Percentiles rank a stretch among this genome's conserved stretches.
These are phyloP conservation scores for Sylvilagus bachmani DNA, from an alignment of 2,113 vertebrate species.

Conservation along the genomic window DNA sequence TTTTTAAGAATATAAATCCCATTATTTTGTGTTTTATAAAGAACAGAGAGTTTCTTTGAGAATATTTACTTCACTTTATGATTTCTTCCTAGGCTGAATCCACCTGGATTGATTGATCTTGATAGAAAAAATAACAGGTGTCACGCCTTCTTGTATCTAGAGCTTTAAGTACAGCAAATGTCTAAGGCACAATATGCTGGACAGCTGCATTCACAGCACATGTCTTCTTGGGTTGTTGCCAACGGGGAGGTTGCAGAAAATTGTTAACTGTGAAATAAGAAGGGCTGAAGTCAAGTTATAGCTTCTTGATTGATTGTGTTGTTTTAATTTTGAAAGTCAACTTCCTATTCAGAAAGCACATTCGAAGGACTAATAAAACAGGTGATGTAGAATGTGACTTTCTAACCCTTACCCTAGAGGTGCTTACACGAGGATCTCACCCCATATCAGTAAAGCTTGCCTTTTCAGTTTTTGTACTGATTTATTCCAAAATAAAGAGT, in stretches of 20 bases:
- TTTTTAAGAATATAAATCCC: not conserved
- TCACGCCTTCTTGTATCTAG: not conserved
- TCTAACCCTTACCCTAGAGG: not conserved
- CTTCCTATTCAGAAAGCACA: not conserved
- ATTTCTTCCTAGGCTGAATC: conserved; percentile 22
- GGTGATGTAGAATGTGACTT: not conserved
- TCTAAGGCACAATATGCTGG: not conserved
- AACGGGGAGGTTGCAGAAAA: not conserved
- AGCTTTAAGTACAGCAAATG: not conserved
- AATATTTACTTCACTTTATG: not conserved
- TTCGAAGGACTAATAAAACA: not conserved
- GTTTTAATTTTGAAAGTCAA: not conserved
- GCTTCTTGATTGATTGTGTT: not conserved
- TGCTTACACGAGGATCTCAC: not conserved
- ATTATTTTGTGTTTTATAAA: conserved; percentile 12
- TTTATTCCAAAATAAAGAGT: not conserved
- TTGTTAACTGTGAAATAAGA: not conserved
- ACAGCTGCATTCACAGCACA: not conserved
- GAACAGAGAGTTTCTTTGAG: not conserved
- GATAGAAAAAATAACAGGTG: not conserved
- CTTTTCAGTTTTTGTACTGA: not conserved
- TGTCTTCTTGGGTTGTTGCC: not conserved
- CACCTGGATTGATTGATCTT: not conserved
- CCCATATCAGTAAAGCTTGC: not conserved
- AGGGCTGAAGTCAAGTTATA: not conserved